Percentiles rank a stretch among this genome's conserved stretches.
phyloP scores from a whole-genome alignment of 1,140 invertebrate species.

The Sycophila sp. region DNA sequence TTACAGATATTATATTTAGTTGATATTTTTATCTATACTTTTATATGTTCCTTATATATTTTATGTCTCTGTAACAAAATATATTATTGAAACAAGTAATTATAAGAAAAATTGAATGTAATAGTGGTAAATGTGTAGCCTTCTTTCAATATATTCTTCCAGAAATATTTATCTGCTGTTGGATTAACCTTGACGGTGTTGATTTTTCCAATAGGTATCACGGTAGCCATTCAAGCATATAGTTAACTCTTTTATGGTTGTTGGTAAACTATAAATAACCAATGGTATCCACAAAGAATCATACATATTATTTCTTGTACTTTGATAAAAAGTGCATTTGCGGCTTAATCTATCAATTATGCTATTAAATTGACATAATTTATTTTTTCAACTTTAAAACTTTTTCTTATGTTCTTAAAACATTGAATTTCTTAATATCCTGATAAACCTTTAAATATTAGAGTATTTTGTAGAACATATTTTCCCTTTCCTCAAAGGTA shows the following conservation, averaged over 20 bases:
- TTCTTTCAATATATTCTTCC: no score
- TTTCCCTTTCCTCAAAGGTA: conserved; percentile 1
- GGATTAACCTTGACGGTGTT: conserved; percentile 49
- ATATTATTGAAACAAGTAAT: background rate
- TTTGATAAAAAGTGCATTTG: conserved; percentile 23
- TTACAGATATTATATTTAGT: no score
- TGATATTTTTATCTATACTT: no score
- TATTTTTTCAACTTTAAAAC: no score
- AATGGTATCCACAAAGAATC: conserved; percentile 43
- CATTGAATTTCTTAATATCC: no score
- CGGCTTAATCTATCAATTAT: conserved; percentile 2
- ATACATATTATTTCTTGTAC: conserved; percentile 36
- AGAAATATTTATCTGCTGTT: conserved; percentile 31
- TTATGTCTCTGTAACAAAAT: background rate
- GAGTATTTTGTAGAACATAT: conserved; percentile 16
- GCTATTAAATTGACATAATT: background rate
- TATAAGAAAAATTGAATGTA: background rate
- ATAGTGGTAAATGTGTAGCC: background rate
- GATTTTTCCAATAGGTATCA: conserved; percentile 62
- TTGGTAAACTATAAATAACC: conserved; percentile 58
- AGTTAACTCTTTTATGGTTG: conserved; percentile 57
- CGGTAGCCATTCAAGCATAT: conserved; percentile 58
- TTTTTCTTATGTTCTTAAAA: background rate
- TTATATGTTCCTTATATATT: no score
- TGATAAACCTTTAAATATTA: conserved; percentile 11